Base-by-base conservation (phyloP, 2,113 vertebrate genomes). In the Chlorodrepanis virens region DNA sequence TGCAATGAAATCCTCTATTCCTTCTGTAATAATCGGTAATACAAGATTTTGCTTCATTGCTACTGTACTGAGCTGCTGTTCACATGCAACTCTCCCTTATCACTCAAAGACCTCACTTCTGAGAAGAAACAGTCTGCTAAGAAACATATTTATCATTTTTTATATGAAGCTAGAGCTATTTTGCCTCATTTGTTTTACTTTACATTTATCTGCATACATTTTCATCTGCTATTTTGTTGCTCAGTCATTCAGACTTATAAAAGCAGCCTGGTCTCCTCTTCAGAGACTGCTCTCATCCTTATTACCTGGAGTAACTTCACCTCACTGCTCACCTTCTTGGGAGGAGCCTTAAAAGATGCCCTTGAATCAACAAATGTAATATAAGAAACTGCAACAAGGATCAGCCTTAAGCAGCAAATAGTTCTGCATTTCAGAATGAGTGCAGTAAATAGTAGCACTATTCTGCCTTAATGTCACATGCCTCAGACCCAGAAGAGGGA, bases 181-280 rank as follows among this genome's bases (percentile, higher is more conserved):
- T 87, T 93, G 33, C 56, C 27, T 90, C 60, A 81, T 96, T 93
- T 93, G 86, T 75, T 60, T 67, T 83, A 68, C 31, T 95, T 92
- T 92, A 59, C 90, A 93, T 95, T 52, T 91, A 86, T 95, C 89
- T 95, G 77, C 83, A 89, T 92, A 89, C 2, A 75, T 96, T 93
- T 93, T 63, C 80, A 92, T 75, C 52, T 87, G 76, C 20, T 72
- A 89, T 93, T 92, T 93, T n/a, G 12, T 63, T 87, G 72, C 87
- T 49, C 67, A 79, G 81, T 70, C 93, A 93, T 75, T 65, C 25
- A 61, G 33, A 54, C 67, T 59, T 80, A 52, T 5, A 81, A 94
- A 65, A 74, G 64, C 71, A 81, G 39, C 33, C 80, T 70, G 23
- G 54, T 83, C 45, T 83, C 80, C 90, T 59, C 83, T 87, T 86